A percentile compares a stretch with the other conserved stretches of the same genome.
These are phyloP conservation scores for Leptinotarsa peninsularis DNA, from an alignment of 2,888 invertebrate species.

Conservation along the genomic window DNA sequence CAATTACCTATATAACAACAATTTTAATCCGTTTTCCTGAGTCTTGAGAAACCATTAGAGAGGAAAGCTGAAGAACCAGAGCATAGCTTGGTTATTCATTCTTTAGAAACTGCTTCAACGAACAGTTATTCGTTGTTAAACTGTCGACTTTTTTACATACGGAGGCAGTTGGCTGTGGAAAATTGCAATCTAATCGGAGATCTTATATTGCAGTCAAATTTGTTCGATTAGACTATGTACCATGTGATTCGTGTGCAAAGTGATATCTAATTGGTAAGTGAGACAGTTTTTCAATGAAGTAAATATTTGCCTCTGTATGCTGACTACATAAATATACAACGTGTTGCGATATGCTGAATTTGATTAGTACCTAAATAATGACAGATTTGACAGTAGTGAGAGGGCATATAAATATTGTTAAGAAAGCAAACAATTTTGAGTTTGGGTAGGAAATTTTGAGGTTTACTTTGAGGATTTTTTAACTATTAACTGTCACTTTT, in stretches of 20 bases:
- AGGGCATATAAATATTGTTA: too few relatives aligned
- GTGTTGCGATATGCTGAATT: not conserved
- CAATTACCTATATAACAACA: conserved; percentile 22
- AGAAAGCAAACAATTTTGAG: too few relatives aligned
- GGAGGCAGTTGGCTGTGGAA: conserved; percentile 12
- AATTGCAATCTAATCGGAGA: conserved; percentile 12
- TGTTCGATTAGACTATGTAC: not conserved
- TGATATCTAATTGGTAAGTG: conserved; percentile 5
- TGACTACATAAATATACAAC: not conserved
- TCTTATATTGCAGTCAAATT: conserved; percentile 4
- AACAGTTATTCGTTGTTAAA: not conserved
- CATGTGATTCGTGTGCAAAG: conserved; percentile 10
- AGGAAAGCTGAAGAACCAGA: conserved; percentile 35
- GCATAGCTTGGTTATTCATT: conserved; percentile 22
- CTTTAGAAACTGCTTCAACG: not conserved
- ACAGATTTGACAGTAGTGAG: not conserved
- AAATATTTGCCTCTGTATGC: not conserved
- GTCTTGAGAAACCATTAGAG: conserved; percentile 34
- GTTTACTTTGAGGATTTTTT: too few relatives aligned
- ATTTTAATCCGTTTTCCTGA: conserved; percentile 17
- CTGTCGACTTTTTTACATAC: conserved; percentile 3
- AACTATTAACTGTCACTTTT: too few relatives aligned
- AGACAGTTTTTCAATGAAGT: not conserved
- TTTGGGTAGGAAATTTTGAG: too few relatives aligned
- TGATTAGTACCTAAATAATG: not conserved